Evolutionary conservation across 2,888 invertebrate species (phyloP), one percentile per base, ranked within the genome.

Genomic region (Ormyrus pomaceus): DNA sequence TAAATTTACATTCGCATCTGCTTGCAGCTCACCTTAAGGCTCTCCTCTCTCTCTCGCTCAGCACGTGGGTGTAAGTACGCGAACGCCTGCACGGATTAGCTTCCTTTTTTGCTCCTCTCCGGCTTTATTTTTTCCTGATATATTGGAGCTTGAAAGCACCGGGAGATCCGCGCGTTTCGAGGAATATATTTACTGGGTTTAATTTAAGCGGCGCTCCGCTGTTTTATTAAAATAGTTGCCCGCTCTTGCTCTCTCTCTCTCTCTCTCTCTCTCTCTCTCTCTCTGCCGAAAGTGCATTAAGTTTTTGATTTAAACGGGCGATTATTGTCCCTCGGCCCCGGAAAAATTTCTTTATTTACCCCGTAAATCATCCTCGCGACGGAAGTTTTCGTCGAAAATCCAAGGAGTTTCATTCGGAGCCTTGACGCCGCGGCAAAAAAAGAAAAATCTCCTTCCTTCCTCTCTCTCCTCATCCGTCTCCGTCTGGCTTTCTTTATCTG

Each of bases 1-100:
- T 74, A 65, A 74, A 65, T 74, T 74, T 64, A 51, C 65, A 74
- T 65, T 74, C 56, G 65, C 74, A 74, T 74, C 50, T 74, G 55
- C 56, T 34, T 34, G 2, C 34, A 34, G 34, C 50, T 65, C 66
- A 46, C 61, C 72, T 62, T 34, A 34, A 72, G 8, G 62, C 34
- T 19, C 19, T 19, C 19, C 19, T 1, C 19, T 19, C 19, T 46
- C 48, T 73, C 53, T 13, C 19, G 59, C 10, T 71, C 59, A 48
- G 0, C 48, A 56, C 73, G 73, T 73, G 73, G 73, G 73, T 73
- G 73, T 53, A 73, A 46, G 55, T 64, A 65, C 65, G 34, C 34
- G 74, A 62, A 55, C 56, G 56, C n/a, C 34, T 13, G 53, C 34
- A 11, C 45, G 69, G 69, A 62, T 72, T 62, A 62, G 71, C 71